Conservation (phyloP, 2,113 vertebrate genomes). For the Clarias macrocephalus region DNA sequence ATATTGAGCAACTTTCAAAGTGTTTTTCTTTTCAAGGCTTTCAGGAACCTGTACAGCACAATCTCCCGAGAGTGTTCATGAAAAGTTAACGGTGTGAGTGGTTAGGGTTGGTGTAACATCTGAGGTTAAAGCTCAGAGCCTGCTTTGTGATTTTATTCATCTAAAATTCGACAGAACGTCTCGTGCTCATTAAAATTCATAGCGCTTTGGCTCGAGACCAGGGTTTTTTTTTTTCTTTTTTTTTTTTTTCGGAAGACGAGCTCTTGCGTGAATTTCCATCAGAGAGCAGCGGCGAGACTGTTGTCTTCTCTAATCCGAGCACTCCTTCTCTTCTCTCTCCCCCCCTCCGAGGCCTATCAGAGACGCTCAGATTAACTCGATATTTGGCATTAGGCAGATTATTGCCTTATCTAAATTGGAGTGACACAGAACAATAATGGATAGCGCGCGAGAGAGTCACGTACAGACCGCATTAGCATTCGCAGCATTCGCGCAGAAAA, state of each 20-base stretch:
- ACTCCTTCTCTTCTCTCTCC: conserved; percentile 12
- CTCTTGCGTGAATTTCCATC: neutral
- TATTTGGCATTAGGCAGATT: conserved; percentile 36
- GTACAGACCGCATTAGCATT: conserved; percentile 21
- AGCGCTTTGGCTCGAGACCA: neutral
- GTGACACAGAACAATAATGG: conserved; percentile 38
- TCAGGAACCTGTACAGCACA: neutral
- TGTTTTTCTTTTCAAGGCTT: neutral
- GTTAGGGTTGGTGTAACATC: neutral
- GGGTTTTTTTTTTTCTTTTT: neutral
- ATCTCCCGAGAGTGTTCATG: neutral
- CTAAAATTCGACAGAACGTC: conserved; percentile 10
- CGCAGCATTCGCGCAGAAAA: neutral
- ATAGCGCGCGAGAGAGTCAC: neutral
- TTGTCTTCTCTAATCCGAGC: conserved; percentile 34
- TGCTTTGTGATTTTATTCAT: conserved; percentile 19
- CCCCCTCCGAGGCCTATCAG: conserved; percentile 27
- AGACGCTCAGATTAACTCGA: conserved; percentile 29
- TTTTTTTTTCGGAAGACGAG: neutral
- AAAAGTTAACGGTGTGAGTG: conserved; percentile 4
- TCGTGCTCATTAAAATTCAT: conserved; percentile 22
- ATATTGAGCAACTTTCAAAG: neutral
- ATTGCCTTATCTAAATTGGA: conserved; percentile 45
- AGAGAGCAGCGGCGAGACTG: neutral
- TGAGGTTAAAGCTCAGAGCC: neutral